Conservation (phyloP, 2,113 vertebrate genomes). For the Aspidoscelis tigris region DNA sequence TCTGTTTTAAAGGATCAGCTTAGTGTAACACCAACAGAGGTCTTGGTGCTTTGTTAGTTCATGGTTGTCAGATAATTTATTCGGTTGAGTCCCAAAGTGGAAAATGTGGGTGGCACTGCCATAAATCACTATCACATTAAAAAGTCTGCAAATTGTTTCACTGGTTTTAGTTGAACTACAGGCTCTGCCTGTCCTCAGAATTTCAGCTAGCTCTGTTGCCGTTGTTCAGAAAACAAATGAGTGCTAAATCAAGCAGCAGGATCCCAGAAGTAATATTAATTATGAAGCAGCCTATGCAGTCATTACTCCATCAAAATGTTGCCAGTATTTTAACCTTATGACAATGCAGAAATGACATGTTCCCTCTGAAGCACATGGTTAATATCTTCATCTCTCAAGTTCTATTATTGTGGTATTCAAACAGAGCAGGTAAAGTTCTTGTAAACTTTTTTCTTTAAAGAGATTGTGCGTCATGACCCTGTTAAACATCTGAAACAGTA, state of each 20-base stretch:
- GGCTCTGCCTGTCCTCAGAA: background rate
- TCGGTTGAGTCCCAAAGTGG: background rate
- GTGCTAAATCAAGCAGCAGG: background rate
- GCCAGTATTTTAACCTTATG: slow-evolving; percentile 5
- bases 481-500: slow-evolving; percentile 35
- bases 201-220: background rate
- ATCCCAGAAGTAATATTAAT: background rate
- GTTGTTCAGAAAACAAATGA: background rate
- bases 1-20: background rate
- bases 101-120: background rate
- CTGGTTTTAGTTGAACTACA: background rate
- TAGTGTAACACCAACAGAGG: background rate
- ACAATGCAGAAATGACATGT: background rate
- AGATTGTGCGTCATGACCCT: slow-evolving; percentile 26
- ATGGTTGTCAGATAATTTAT: background rate
- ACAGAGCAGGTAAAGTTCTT: background rate
- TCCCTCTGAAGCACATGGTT: background rate
- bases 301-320: background rate
- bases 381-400: background rate
- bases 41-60: background rate
- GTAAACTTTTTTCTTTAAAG: slow-evolving; percentile 16
- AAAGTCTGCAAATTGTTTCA: background rate
- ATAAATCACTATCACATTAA: background rate
- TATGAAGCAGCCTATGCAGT: background rate
- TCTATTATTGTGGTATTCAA: background rate